Base-by-base conservation (phyloP, 2,797 vertebrate genomes). In the Lophius americanus region DNA sequence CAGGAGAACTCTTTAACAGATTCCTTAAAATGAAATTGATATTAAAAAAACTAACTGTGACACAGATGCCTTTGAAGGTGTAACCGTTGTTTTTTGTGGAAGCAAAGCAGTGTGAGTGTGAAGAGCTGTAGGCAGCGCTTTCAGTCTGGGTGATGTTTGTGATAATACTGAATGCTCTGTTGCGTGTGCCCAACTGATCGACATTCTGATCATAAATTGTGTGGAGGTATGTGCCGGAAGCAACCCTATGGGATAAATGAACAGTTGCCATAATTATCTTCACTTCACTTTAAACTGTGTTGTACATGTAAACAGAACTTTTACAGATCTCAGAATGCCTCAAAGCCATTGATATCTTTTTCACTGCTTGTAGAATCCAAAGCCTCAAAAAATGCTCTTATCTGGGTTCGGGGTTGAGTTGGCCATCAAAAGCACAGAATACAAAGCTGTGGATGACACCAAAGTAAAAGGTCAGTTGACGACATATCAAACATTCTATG, bases 351-450 rank as follows among this genome's bases (percentile, higher is more conserved):
- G 4, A 38, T 79, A 23, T 85, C 51, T 12, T 60, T 78, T 13
- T 68, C 35, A 52, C 54, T 64, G 42, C 42, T 54, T 72, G 68
- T 88, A 99, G 98, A 89, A 95, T 70, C 92, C 94, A 73, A 94
- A 90, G 80, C 87, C 92, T 56, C 88, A 86, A 77, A 96, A 93
- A 85, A 94, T 97, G 91, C 94, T 95, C 85, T 92, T 99, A 64
- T 98, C 98, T 77, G 98, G 97, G 49, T 99, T 98, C 60, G 96
- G 95, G 58, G 98, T 99, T 60, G 98, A 99, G 83, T 91, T 99
- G 90, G 98, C 97, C 8, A 96, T 99, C 86, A 99, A 99, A 92
- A 98, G 92, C 86, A 99, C 97, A 4, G 98, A 99, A 86, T 99
- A 99, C 89, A 98, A 97, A 94, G 96, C 95, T 8, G 85, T 99